phyloP scores from a whole-genome alignment of 2,888 invertebrate species.

The Neuroscelio doddi region DNA sequence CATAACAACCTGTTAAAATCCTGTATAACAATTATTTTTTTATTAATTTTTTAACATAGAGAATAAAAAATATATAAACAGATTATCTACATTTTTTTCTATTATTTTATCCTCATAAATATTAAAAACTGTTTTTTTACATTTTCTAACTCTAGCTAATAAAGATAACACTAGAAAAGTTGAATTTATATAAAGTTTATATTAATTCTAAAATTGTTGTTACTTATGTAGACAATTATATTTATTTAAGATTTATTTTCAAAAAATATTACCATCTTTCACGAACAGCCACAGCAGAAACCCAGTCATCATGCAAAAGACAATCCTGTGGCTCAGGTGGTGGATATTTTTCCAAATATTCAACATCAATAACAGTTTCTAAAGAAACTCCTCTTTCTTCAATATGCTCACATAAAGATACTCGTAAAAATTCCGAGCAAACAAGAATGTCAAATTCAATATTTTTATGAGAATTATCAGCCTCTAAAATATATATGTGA shows the following conservation, averaged over 20 bases:
- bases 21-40: too few relatives aligned
- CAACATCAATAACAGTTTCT: constrained; percentile 90
- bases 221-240: constrained; percentile 50
- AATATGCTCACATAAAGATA: constrained; percentile 83
- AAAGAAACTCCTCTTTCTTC: constrained; percentile 83
- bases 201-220: too few relatives aligned
- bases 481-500: constrained; percentile 49
- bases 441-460: constrained; percentile 92
- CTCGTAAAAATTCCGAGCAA: constrained; percentile 85
- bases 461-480: constrained; percentile 58
- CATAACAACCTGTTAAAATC: constrained; percentile 94
- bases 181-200: too few relatives aligned
- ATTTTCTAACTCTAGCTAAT: too few relatives aligned
- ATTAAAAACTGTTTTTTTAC: too few relatives aligned
- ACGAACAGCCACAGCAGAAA: constrained; percentile 85
- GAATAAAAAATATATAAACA: too few relatives aligned
- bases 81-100: too few relatives aligned
- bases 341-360: constrained; percentile 92
- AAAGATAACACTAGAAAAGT: too few relatives aligned
- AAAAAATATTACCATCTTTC: constrained; percentile 77
- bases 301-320: constrained; percentile 97
- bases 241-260: constrained; percentile 24
- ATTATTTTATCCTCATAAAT: too few relatives aligned
- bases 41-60: too few relatives aligned
- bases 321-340: constrained; percentile 95